phyloP scores from a whole-genome alignment of 2,888 invertebrate genomes.

The Apocheima hispidaria region DNA sequence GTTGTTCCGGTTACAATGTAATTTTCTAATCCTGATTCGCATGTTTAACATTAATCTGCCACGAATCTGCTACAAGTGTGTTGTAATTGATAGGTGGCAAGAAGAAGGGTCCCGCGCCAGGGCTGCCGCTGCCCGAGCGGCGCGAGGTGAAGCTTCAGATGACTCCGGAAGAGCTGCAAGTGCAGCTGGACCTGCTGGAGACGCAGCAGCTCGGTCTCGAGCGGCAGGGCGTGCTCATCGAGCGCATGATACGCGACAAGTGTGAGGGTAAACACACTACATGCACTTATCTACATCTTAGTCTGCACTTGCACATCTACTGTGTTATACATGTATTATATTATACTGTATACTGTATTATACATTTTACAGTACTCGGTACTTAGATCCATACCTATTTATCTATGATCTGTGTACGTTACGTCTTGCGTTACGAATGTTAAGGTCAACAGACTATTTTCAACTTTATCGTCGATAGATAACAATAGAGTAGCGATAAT shows the following conservation, averaged over 20 bases:
- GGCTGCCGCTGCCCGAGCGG: slow-evolving; percentile 90
- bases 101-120: slow-evolving; percentile 93
- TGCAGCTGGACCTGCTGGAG: slow-evolving; percentile 92
- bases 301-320: not conserved
- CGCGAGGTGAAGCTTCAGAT: slow-evolving; percentile 84
- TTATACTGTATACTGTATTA: not conserved
- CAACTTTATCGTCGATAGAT: slow-evolving; percentile 14
- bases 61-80: too few relatives aligned
- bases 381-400: not conserved
- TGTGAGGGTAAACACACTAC: slow-evolving; percentile 86
- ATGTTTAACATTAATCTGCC: too few relatives aligned
- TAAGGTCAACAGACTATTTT: slow-evolving; percentile 8
- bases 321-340: not conserved
- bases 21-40: too few relatives aligned
- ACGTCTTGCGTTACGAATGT: slow-evolving; percentile 1
- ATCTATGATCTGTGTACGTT: slow-evolving; percentile 3
- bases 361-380: not conserved
- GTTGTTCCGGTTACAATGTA: too few relatives aligned
- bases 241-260: slow-evolving; percentile 94
- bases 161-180: slow-evolving; percentile 87
- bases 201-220: slow-evolving; percentile 95
- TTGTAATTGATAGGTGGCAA: slow-evolving; percentile 84
- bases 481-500: slow-evolving; percentile 15
- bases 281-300: slow-evolving; percentile 54
- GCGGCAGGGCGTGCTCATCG: slow-evolving; percentile 95